A percentile compares a stretch with the other conserved stretches of the same genome.
phyloP scores from a whole-genome alignment of 2,797 vertebrate genomes.

The Emys orbicularis region DNA sequence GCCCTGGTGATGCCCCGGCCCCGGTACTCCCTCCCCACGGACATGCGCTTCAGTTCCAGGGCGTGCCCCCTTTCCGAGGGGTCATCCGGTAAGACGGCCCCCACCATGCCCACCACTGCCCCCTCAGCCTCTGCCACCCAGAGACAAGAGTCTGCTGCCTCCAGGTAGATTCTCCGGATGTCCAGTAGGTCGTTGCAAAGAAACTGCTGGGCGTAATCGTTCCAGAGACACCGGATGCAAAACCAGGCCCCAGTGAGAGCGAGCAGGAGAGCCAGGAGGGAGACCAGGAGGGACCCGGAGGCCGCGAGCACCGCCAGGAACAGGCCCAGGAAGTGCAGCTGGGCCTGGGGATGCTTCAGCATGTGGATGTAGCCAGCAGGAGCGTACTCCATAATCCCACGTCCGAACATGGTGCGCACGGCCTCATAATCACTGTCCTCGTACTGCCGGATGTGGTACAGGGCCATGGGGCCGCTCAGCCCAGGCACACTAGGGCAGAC shows the following conservation, averaged over 20 bases:
- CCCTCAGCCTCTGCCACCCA: conserved; percentile 67
- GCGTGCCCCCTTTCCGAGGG: conserved; percentile 6
- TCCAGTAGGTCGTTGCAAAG: conserved; percentile 63
- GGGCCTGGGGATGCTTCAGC: conserved; percentile 75
- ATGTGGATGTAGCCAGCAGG: conserved; percentile 78
- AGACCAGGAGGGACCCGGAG: background rate
- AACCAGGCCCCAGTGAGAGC: background rate
- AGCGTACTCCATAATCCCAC: conserved; percentile 84
- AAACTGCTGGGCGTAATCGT: background rate
- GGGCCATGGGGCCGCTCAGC: conserved; percentile 57
- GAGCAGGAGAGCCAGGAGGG: background rate
- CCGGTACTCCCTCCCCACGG: conserved; percentile 53
- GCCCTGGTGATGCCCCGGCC: conserved; percentile 39
- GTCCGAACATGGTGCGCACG: conserved; percentile 81
- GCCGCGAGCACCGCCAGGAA: background rate
- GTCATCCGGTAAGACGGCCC: conserved; percentile 13
- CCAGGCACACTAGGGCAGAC: background rate
- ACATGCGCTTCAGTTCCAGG: conserved; percentile 69
- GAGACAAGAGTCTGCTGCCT: conserved; percentile 45
- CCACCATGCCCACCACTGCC: conserved; percentile 63
- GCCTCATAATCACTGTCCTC: conserved; percentile 73
- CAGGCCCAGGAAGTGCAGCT: background rate
- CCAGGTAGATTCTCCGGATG: conserved; percentile 68
- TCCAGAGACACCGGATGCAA: background rate
- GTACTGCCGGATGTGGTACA: conserved; percentile 80